phyloP scores from a whole-genome alignment of 2,797 vertebrate genomes.

The Phrynocephalus forsythii region DNA sequence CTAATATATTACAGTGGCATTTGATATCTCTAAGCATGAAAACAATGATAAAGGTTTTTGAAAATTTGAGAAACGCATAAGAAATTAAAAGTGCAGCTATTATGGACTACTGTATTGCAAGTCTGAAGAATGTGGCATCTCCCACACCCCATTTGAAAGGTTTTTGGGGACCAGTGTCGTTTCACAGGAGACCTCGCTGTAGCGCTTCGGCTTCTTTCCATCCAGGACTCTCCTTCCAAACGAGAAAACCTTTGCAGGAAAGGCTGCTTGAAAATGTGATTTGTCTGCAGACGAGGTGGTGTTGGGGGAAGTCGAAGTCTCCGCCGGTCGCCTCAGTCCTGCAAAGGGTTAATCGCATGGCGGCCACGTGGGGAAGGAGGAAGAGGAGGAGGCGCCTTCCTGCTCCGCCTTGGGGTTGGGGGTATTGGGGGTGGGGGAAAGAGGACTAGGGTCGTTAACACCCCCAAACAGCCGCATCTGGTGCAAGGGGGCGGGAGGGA shows the following conservation, averaged over 20 bases:
- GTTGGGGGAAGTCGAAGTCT: no score
- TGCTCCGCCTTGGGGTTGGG: slow-evolving; percentile 35
- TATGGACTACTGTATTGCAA: not conserved
- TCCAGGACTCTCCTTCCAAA: not conserved
- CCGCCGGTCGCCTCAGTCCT: no score
- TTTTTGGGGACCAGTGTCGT: not conserved
- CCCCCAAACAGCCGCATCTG: slow-evolving; percentile 14
- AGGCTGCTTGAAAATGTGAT: not conserved
- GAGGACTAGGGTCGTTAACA: slow-evolving; percentile 5
- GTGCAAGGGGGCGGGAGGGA: slow-evolving; percentile 21
- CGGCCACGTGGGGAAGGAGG: slow-evolving; percentile 40
- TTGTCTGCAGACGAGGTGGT: not conserved
- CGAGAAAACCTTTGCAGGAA: not conserved
- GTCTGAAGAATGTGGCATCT: not conserved
- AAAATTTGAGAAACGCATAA: not conserved
- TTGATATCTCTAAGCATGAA: not conserved
- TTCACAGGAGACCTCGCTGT: no score
- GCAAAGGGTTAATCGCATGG: slow-evolving; percentile 23
- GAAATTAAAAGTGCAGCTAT: not conserved
- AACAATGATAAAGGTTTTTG: not conserved
- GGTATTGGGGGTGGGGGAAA: not conserved
- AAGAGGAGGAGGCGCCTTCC: slow-evolving; percentile 49
- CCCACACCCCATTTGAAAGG: not conserved
- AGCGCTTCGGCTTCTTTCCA: no score
- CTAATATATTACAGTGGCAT: no score